These are phyloP conservation scores for Papilio glaucus DNA, from an alignment of 1,140 invertebrate genomes.

Conservation along the genomic window DNA sequence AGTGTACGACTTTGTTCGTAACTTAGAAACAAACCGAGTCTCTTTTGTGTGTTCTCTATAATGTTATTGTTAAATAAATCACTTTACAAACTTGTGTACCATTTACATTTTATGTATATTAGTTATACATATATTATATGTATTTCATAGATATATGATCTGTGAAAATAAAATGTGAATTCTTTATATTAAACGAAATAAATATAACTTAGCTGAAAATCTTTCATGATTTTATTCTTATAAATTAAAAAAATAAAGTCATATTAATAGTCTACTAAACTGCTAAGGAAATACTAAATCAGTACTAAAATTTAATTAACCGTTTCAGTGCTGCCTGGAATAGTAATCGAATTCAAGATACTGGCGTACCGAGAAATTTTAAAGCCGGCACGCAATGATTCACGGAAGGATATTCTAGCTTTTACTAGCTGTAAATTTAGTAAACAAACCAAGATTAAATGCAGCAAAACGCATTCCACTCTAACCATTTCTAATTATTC, in stretches of 20 bases:
- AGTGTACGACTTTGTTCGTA: background rate
- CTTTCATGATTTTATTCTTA: too few species aligned
- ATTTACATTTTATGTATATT: too few species aligned
- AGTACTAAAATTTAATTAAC: conserved; percentile 5
- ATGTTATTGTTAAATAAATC: background rate
- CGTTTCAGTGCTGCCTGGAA: background rate
- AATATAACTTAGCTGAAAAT: too few species aligned
- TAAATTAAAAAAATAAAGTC: too few species aligned
- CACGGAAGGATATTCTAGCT: background rate
- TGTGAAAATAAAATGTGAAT: too few species aligned
- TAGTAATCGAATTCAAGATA: conserved; percentile 22
- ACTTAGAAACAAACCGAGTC: too few species aligned
- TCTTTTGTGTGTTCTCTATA: too few species aligned
- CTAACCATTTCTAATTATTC: conserved; percentile 26
- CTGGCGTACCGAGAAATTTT: background rate
- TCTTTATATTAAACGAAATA: too few species aligned
- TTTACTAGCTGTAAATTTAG: conserved; percentile 7
- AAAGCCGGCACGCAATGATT: conserved; percentile 14
- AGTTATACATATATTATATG: too few species aligned
- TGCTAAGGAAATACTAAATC: background rate
- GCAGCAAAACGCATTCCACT: conserved; percentile 11
- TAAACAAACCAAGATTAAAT: conserved; percentile 32
- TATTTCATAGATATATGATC: too few species aligned
- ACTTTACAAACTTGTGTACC: background rate
- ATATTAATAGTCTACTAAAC: background rate